Evolutionary conservation across 1,140 invertebrate species (phyloP), one percentile per base, ranked within the genome.

Genomic region (Trichonephila clavipes): DNA sequence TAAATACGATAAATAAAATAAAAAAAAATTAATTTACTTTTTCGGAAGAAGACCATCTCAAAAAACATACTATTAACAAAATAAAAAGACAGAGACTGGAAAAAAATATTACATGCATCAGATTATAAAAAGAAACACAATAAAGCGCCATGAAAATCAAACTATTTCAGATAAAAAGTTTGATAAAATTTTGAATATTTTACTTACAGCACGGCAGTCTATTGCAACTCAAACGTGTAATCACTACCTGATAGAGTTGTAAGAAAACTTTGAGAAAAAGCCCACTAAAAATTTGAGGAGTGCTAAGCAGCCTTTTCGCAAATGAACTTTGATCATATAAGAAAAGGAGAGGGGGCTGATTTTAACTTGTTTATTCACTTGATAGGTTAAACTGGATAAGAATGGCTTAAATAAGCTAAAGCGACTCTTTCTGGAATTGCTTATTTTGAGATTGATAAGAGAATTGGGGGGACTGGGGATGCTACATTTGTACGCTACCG

Each of bases 351-450:
- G 28, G 16, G 10, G 34, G 40, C 34, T 28, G 72, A 40, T 77
- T 77, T 34, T 40, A 28, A 77, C 72, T 77, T 77, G 72, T 77
- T 77, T 77, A 77, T 77, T 77, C 34, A 34, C 72, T 77, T 77
- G 72, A 77, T 40, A 77, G 72, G 14, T 5, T 40, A 77, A 77
- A 77, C 34, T 34, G 72, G 72, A 77, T 77, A 77, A 77, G 72
- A 77, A 16, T 19, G 72, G 0, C 14, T 16, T n/a, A 28, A 77
- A 77, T 77, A 77, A 24, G n/a, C 16, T 40, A 28, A 40, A 40
- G 72, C 7, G 34, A 34, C 7, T 34, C 16, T 16, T 40, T 77
- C 28, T 40, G 28, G 72, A 77, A 77, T 12, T 1, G 18, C 28
- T 34, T 28, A 10, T 69, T 24, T 69, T n/a, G n/a, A 69, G 66